Percentiles rank a stretch among this genome's conserved stretches.
phyloP scores from a whole-genome alignment of 2,113 vertebrate genomes.

The Butastur rufipennis region DNA sequence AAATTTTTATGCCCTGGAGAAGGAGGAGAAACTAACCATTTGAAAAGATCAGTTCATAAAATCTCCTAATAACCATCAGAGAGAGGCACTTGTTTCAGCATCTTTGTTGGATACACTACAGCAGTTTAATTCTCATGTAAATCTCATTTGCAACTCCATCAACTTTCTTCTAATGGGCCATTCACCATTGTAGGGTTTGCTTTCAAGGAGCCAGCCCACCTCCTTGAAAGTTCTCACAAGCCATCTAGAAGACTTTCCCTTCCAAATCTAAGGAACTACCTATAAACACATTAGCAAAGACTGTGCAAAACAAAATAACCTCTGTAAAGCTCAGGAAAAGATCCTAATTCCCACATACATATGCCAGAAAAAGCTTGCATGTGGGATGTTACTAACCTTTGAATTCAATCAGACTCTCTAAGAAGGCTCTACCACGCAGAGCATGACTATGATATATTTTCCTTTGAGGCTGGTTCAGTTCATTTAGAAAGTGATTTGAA shows the following conservation, averaged over 20 bases:
- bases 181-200: constrained; percentile 26
- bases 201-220: constrained; percentile 20
- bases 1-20: neutral
- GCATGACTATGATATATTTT: constrained; percentile 37
- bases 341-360: constrained; percentile 10
- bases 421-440: neutral
- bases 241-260: neutral
- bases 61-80: constrained; percentile 13
- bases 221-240: neutral
- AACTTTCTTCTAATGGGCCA: constrained; percentile 42
- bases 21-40: neutral
- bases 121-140: constrained; percentile 60
- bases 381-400: constrained; percentile 51
- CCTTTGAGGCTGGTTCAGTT: constrained; percentile 54
- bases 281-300: neutral
- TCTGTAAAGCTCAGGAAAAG: neutral
- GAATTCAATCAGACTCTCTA: constrained; percentile 16
- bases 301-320: constrained; percentile 3
- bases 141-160: constrained; percentile 16
- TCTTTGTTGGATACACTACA: constrained; percentile 21
- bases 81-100: constrained; percentile 29
- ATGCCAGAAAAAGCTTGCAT: neutral
- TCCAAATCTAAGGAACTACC: neutral
- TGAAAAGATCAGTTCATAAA: constrained; percentile 55
- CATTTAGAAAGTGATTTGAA: constrained; percentile 53